Base-by-base conservation (phyloP, 2,113 vertebrate genomes). In the Cyanocitta stelleri region DNA sequence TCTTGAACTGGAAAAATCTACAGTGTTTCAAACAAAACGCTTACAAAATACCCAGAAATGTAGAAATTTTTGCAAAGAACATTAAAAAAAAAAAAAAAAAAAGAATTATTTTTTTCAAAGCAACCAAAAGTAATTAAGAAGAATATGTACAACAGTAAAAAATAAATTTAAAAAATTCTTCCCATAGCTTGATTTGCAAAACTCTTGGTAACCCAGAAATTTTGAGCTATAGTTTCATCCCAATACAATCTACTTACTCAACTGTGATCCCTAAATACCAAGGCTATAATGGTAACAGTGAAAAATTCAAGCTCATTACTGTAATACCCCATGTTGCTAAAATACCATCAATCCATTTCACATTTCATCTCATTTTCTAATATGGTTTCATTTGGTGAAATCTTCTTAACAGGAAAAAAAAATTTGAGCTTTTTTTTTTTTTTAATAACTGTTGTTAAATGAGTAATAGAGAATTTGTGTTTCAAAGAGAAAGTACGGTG, bases 1-100 rank as follows among this genome's bases (percentile, higher is more conserved):
- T 86, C 69, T 87, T 52, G 22, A 90, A 66, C 83, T 93, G 46
- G 30, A 95, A 96, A 95, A 81, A 77, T 94, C 52, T 89, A 33
- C 37, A 76, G 6, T 63, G 35, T 83, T 92, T 93, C 51, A 85
- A 91, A 74, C 11, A 73, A 83, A 78, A 85, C 76, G n/a, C 35
- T 55, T 37, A 64, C 30, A 82, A 73, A 86, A 82, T 79, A 44
- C 29, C 2, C 37, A 78, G 69, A 87, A 95, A 88, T 79, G 29
- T 26, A 92, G 37, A 78, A 54, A 9, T 49, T 35, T 75, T 91
- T 54, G 39, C 23, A 44, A 87, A 93, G 61, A 92, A 69, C 21
- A 78, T 75, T 27, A 0, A 11, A 59, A 64, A 51, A 48, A 32
- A 33, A n/a, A n/a, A 83, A 35, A 75, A n/a, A n/a, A n/a, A n/a